A percentile compares a stretch with the other conserved stretches of the same genome.
These are phyloP conservation scores for Torymus texanus DNA, from an alignment of 2,888 invertebrate species.

Conservation along the genomic window DNA sequence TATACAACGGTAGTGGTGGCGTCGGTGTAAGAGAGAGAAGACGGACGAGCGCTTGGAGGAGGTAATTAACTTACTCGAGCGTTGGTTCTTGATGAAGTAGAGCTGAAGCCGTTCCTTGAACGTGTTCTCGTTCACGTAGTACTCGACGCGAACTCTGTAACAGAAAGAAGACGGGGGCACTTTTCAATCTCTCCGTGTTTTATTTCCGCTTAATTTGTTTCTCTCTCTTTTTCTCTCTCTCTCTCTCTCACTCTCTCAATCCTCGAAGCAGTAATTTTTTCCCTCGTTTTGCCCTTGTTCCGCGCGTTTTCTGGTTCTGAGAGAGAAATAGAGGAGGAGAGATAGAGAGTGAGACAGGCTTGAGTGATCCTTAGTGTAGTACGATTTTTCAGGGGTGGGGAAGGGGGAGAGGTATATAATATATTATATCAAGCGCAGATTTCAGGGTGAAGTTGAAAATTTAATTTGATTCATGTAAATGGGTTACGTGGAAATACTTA, in stretches of 20 bases:
- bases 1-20: too few relatives aligned
- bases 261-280: neutral
- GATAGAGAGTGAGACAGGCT: too few relatives aligned
- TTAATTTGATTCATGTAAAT: too few relatives aligned
- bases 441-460: too few relatives aligned
- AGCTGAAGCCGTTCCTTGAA: slow-evolving; percentile 98
- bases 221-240: neutral
- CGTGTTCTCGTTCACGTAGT: slow-evolving; percentile 99
- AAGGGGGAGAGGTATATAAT: too few relatives aligned
- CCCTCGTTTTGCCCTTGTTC: neutral
- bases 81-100: slow-evolving; percentile 99
- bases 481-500: too few relatives aligned
- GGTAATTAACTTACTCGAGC: slow-evolving; percentile 91
- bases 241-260: neutral
- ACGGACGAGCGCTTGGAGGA: slow-evolving; percentile 44
- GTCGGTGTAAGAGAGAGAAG: neutral
- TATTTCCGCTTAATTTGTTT: slow-evolving; percentile 33
- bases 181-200: slow-evolving; percentile 44
- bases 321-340: too few relatives aligned
- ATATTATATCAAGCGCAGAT: neutral
- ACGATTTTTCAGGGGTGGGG: too few relatives aligned
- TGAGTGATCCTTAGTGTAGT: too few relatives aligned
- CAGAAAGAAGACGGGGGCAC: slow-evolving; percentile 69
- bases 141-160: slow-evolving; percentile 99
- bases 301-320: neutral